phyloP scores from a whole-genome alignment of 2,888 invertebrate genomes.

The Cheilosia pagana region DNA sequence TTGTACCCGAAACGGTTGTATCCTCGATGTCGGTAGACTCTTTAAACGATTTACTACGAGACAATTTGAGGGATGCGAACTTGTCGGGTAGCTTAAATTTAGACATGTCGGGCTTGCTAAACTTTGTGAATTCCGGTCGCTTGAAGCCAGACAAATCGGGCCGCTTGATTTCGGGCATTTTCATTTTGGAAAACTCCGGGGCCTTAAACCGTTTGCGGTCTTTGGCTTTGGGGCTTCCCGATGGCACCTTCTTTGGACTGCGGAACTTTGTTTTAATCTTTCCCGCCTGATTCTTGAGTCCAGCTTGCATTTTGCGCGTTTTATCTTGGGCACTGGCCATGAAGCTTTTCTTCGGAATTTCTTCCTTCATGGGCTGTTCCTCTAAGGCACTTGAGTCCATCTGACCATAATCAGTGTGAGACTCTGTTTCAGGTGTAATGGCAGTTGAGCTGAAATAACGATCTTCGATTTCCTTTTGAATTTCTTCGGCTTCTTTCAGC shows the following conservation, averaged over 20 bases:
- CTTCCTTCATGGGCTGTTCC: constrained; percentile 86
- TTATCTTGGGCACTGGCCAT: constrained; percentile 84
- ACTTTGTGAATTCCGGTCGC: constrained; percentile 84
- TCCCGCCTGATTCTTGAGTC: constrained; percentile 88
- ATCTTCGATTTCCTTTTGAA: constrained; percentile 87
- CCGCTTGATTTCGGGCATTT: constrained; percentile 83
- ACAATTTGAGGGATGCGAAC: constrained; percentile 86
- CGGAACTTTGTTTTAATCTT: constrained; percentile 88
- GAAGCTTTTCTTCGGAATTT: constrained; percentile 84
- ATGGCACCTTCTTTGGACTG: constrained; percentile 81
- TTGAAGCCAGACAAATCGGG: constrained; percentile 77
- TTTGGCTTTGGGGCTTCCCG: constrained; percentile 81
- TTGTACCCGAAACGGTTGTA: constrained; percentile 74
- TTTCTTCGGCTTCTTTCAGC: constrained; percentile 84
- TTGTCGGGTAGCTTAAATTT: constrained; percentile 87
- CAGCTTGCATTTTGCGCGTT: constrained; percentile 86
- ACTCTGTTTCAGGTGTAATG: constrained; percentile 84
- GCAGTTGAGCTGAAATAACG: constrained; percentile 86
- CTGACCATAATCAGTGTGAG: constrained; percentile 88
- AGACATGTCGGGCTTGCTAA: constrained; percentile 85
- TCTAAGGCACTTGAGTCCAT: constrained; percentile 88
- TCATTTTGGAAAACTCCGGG: constrained; percentile 83
- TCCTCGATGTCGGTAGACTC: constrained; percentile 77
- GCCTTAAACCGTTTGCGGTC: constrained; percentile 82
- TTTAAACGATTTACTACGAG: constrained; percentile 83